A percentile compares a stretch with the other conserved stretches of the same genome.
phyloP scores from a whole-genome alignment of 2,797 vertebrate genomes.

The Melanotaenia nigrans region DNA sequence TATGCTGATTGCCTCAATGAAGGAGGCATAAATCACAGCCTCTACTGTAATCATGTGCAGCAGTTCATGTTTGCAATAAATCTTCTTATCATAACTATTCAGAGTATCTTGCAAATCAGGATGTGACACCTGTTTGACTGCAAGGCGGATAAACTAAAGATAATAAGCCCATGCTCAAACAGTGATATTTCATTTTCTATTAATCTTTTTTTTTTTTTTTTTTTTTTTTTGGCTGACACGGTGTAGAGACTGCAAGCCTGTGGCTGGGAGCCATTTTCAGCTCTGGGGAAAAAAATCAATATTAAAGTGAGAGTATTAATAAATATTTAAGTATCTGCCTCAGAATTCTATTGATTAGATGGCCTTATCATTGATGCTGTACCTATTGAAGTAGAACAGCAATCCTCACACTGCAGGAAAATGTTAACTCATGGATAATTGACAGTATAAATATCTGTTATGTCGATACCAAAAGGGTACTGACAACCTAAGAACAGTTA shows the following conservation, averaged over 20 bases:
- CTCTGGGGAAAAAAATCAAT: constrained; percentile 51
- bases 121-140: constrained; percentile 65
- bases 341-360: constrained; percentile 67
- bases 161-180: constrained; percentile 47
- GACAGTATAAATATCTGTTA: constrained; percentile 49
- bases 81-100: constrained; percentile 66
- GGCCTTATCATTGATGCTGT: constrained; percentile 46
- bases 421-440: constrained; percentile 52
- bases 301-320: constrained; percentile 73
- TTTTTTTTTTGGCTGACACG: constrained; percentile 61
- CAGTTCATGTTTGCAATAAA: constrained; percentile 72
- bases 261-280: constrained; percentile 45
- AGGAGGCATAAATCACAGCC: constrained; percentile 75
- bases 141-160: constrained; percentile 31
- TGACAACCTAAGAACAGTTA: constrained; percentile 9
- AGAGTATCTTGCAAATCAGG: constrained; percentile 66
- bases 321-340: constrained; percentile 73
- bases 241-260: constrained; percentile 50
- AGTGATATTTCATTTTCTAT: constrained; percentile 68
- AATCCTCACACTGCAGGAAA: constrained; percentile 45
- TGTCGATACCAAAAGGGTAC: constrained; percentile 18
- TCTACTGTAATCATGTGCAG: constrained; percentile 71
- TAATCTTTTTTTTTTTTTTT: constrained; percentile 60
- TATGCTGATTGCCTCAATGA: constrained; percentile 77
- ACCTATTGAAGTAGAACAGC: constrained; percentile 48